These are phyloP conservation scores for Rhogogaster chlorosoma DNA, from an alignment of 2,888 invertebrate species.

Conservation along the genomic window DNA sequence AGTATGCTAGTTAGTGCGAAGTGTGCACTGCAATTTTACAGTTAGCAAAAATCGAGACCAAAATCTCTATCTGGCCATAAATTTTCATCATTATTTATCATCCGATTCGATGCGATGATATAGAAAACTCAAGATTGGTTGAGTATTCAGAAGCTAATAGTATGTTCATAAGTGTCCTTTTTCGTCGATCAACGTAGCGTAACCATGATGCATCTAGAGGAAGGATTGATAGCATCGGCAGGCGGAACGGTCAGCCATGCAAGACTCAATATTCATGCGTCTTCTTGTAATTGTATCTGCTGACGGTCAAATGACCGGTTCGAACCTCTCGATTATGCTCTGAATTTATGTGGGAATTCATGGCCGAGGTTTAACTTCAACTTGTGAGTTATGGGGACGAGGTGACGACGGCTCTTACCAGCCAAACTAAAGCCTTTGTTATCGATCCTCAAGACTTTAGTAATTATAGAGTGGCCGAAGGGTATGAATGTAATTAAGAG, in stretches of 20 bases:
- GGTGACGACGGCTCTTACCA: not conserved
- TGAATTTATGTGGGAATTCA: slow-evolving; percentile 60
- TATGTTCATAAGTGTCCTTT: not conserved
- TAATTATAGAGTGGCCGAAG: slow-evolving; percentile 7
- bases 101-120: not conserved
- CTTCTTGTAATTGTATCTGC: slow-evolving; percentile 60
- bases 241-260: slow-evolving; percentile 61
- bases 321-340: slow-evolving; percentile 38
- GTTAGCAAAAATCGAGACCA: not conserved
- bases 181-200: slow-evolving; percentile 12
- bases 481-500: not conserved
- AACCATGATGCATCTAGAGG: not conserved
- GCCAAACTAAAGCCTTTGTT: not conserved
- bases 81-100: not conserved
- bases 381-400: slow-evolving; percentile 1
- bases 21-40: not conserved
- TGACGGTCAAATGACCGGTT: slow-evolving; percentile 60
- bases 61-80: not conserved
- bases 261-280: slow-evolving; percentile 53
- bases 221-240: slow-evolving; percentile 51
- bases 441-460: not conserved
- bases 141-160: too few relatives aligned
- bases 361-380: not conserved
- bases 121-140: not conserved
- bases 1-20: not conserved